Evolutionary conservation across 2,888 invertebrate genomes (phyloP).

Genomic region (Lottia gigantea): DNA sequence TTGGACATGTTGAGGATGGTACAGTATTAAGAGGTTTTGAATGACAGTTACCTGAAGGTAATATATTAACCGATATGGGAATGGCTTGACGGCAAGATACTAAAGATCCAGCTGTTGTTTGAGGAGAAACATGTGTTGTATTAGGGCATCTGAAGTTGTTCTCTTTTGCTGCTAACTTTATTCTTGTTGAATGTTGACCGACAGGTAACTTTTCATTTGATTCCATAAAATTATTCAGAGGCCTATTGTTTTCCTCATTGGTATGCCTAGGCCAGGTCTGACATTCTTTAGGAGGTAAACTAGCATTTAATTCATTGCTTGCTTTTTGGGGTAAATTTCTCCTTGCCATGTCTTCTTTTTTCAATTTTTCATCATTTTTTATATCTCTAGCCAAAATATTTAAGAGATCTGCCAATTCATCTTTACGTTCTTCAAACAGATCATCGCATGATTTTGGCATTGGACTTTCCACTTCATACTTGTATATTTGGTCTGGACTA

Average conservation of each 20-base stretch:
- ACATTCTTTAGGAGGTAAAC: background rate
- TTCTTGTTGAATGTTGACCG: too few relatives aligned
- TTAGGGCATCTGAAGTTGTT: too few relatives aligned
- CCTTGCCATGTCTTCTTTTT: background rate
- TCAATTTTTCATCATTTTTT: background rate
- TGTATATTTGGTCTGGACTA: background rate
- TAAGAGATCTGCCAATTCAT: background rate
- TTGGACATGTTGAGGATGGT: background rate
- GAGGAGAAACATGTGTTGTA: too few relatives aligned
- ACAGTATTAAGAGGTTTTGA: background rate
- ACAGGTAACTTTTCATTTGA: too few relatives aligned
- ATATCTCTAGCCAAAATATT: slow-evolving; percentile 1
- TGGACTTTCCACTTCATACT: background rate
- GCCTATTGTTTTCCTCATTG: too few relatives aligned
- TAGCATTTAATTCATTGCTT: background rate
- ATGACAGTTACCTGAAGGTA: background rate
- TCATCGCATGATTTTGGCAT: background rate
- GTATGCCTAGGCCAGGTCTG: too few relatives aligned
- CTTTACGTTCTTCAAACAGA: background rate
- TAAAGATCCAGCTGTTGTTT: too few relatives aligned
- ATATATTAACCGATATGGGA: too few relatives aligned
- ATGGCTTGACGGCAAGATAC: too few relatives aligned
- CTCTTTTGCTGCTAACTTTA: too few relatives aligned
- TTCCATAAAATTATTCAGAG: too few relatives aligned
- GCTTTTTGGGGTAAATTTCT: background rate